Base-by-base conservation (phyloP, 2,113 vertebrate species). In the Lophochroa leadbeateri region DNA sequence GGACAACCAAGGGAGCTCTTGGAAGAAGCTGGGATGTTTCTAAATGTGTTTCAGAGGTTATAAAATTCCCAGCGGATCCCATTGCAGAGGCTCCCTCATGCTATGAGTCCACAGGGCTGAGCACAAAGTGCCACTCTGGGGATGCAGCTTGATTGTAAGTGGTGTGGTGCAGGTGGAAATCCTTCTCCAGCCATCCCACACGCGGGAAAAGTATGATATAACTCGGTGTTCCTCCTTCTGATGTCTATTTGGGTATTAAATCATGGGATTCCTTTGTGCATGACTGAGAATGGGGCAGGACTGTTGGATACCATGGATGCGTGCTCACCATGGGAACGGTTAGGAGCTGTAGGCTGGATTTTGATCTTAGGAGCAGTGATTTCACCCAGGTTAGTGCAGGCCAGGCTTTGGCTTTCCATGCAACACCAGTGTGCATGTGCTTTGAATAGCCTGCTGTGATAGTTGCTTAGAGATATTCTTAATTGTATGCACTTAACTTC, bases 291-390 rank as follows among this genome's bases (percentile, higher is more conserved):
- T 1, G 2, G 44, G 46, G 20, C 16, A 33, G 55, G 47, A 25
- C 58, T 53, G 70, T 69, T 41, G 1, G 1, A 15, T 39, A 24
- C 20, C 24, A 27, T 0, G 0, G 72, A 15, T 6, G 27, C 15
- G 6, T 1, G 4, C 8, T 79, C 31, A 17, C 11, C 0, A 0
- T 33, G 81, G 35, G 58, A 79, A 27, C 0, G 0, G 10, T 18
- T 63, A 33, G 68, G 78, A 49, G 37, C 27, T 37, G 18, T 17
- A 33, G 65, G 69, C 18, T 90, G 70, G 84, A 33, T 85, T 93
- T 78, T 61, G 43, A 20, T 63, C 29, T 41, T 60, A 55, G 53
- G 7, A 80, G n/a, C 60, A 19, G 11, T 33, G 57, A n/a, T 88
- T 90, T 79, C 65, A 57, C 24, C 35, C 17, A 7, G 2, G 57